These are phyloP conservation scores for Eupithecia dodoneata DNA, from an alignment of 2,888 invertebrate genomes.

Conservation along the genomic window DNA sequence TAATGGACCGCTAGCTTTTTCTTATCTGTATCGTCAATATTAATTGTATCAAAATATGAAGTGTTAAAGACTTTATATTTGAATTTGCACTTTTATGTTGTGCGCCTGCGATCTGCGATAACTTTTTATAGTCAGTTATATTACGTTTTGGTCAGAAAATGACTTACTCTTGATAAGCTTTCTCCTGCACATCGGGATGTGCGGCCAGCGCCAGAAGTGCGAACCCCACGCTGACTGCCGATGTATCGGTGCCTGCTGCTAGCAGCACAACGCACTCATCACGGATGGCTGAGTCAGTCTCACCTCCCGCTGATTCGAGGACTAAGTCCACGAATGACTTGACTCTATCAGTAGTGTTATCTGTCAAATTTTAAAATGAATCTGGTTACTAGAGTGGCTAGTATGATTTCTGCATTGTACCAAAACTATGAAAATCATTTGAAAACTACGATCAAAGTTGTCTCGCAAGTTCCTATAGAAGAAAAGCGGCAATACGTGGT, in stretches of 20 bases:
- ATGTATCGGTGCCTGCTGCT: constrained; percentile 50
- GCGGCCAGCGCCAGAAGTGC: constrained; percentile 42
- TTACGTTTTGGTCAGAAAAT: no score
- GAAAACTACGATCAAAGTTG: no score
- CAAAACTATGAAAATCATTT: no score
- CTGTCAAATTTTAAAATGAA: background rate
- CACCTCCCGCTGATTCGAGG: constrained; percentile 18
- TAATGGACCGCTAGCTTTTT: no score
- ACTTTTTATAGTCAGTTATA: no score
- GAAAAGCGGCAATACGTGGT: no score
- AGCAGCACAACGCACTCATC: constrained; percentile 50
- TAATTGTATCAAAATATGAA: no score
- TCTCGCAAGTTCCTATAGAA: no score
- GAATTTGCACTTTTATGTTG: no score
- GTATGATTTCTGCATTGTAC: background rate
- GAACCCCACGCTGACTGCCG: constrained; percentile 52
- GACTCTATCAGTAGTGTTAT: background rate
- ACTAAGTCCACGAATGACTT: constrained; percentile 3
- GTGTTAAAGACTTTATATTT: no score
- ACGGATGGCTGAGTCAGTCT: constrained; percentile 43
- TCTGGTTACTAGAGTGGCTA: background rate
- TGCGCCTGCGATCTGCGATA: no score
- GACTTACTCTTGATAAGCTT: constrained; percentile 36
- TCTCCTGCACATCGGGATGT: constrained; percentile 45
- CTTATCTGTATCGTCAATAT: no score